phyloP scores from a whole-genome alignment of 2,797 vertebrate species.

The Sebastes reedi region DNA sequence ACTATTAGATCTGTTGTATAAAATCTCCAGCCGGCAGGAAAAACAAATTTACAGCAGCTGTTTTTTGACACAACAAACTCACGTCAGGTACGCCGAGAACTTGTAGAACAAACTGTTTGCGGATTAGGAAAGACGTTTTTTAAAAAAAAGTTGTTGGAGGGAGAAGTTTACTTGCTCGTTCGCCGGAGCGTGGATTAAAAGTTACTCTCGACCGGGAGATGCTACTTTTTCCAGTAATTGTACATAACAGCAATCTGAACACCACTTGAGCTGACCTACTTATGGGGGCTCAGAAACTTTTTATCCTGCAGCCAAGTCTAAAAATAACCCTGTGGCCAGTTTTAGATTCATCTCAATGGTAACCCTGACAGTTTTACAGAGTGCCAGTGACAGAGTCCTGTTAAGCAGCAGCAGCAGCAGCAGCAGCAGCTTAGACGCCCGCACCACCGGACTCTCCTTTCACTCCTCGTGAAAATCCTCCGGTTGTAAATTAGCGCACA shows the following conservation, averaged over 20 bases:
- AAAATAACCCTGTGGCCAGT: constrained; percentile 83
- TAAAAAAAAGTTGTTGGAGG: constrained; percentile 27
- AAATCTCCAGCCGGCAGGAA: constrained; percentile 21
- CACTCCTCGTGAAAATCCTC: constrained; percentile 20
- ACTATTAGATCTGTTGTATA: constrained; percentile 13
- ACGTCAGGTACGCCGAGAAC: constrained; percentile 30
- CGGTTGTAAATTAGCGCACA: constrained; percentile 31
- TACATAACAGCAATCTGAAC: constrained; percentile 81
- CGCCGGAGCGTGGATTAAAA: constrained; percentile 78
- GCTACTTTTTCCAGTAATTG: constrained; percentile 80
- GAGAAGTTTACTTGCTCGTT: constrained; percentile 65
- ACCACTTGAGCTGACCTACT: constrained; percentile 85
- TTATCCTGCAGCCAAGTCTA: constrained; percentile 83
- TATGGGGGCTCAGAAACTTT: constrained; percentile 82
- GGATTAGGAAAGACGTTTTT: constrained; percentile 45
- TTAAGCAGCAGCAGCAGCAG: constrained; percentile 66
- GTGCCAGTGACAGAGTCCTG: constrained; percentile 76
- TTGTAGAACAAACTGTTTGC: constrained; percentile 60
- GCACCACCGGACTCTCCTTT: constrained; percentile 28
- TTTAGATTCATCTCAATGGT: constrained; percentile 81
- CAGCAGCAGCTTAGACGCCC: constrained; percentile 57
- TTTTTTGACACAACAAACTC: constrained; percentile 16
- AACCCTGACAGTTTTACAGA: constrained; percentile 81
- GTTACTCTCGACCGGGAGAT: constrained; percentile 73
- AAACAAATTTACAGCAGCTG: constrained; percentile 41